Base-by-base conservation (phyloP, 2,797 vertebrate genomes). In the Bryconaethiops microstoma region DNA sequence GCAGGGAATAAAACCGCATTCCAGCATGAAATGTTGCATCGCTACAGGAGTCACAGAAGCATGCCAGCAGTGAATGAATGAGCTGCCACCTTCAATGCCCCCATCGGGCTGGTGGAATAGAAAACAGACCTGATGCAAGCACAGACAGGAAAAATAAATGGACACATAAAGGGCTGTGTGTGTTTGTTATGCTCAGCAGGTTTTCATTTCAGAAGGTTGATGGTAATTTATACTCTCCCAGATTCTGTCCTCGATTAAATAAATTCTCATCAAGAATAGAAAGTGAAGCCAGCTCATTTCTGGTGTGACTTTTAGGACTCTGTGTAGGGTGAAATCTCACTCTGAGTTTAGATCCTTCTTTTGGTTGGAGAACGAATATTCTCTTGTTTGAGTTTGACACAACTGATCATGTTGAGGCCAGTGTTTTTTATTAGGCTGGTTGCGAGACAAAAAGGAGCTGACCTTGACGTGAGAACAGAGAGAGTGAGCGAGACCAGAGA, bases 1-100 rank as follows among this genome's bases (percentile, higher is more conserved):
- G 9, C 62, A 72, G 81, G 74, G 83, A 84, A 78, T 9, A 77
- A 77, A 69, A 76, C 50, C 1, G 77, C 82, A 77, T 39, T 70
- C 71, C 80, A 76, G 55, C 45, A 68, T 78, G 74, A 88, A 88
- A 86, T 81, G 86, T 87, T 87, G 86, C 42, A 74, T 87, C 83
- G 72, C 79, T 79, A 74, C 69, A 45, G 25, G 55, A 79, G 65
- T 29, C 19, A 5, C n/a, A 60, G 52, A 69, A 78, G 76, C 39
- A 21, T 1, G 17, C 29, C 42, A 19, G 52, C 8, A 50, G 62
- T 19, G n/a, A 55, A 63, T 76, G 64, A 76, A 76, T 76, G 35
- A 81, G 72, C 64, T 60, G 78, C 23, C 40, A 69, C n/a, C 17
- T 1, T 83, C 5, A 16, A 25, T 48, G 13, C 19, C 54, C 70